These are phyloP conservation scores for Parasteatoda lunata DNA, from an alignment of 2,888 invertebrate species.

Conservation along the genomic window DNA sequence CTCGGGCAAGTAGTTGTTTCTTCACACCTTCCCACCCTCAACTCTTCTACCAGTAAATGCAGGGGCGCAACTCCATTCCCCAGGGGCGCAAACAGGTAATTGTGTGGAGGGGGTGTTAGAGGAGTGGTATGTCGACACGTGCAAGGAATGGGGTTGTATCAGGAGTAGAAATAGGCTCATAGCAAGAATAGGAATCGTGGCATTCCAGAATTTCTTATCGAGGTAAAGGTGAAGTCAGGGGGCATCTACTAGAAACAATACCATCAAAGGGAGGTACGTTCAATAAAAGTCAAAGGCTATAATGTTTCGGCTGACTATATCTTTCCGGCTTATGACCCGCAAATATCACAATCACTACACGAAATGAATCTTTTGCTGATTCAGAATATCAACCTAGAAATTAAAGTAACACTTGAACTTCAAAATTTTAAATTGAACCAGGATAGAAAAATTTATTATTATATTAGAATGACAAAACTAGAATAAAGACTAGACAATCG, in stretches of 20 bases:
- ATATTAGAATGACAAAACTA: too few relatives aligned
- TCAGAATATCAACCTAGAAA: too few relatives aligned
- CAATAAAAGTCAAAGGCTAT: not conserved
- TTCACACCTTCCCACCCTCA: too few relatives aligned
- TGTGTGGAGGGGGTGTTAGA: constrained; percentile 28
- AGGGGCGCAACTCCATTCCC: constrained; percentile 6
- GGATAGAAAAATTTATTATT: too few relatives aligned
- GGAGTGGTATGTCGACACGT: constrained; percentile 36
- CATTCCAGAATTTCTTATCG: constrained; percentile 11
- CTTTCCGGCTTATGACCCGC: too few relatives aligned
- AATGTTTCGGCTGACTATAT: too few relatives aligned
- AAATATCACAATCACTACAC: too few relatives aligned
- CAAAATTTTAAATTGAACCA: too few relatives aligned
- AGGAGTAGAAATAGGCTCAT: constrained; percentile 36
- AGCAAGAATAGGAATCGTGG: constrained; percentile 49
- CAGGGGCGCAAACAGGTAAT: constrained; percentile 54
- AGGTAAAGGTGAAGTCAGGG: constrained; percentile 48
- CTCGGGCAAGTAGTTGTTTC: constrained; percentile 32
- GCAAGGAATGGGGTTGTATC: constrained; percentile 35
- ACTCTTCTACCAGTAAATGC: constrained; percentile 15
- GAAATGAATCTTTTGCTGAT: too few relatives aligned
- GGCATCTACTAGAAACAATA: not conserved
- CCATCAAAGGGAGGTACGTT: not conserved
- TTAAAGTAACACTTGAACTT: too few relatives aligned
- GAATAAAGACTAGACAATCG: too few relatives aligned